Evolutionary conservation across 1,140 invertebrate species (phyloP).

Genomic region (Asobara japonica): DNA sequence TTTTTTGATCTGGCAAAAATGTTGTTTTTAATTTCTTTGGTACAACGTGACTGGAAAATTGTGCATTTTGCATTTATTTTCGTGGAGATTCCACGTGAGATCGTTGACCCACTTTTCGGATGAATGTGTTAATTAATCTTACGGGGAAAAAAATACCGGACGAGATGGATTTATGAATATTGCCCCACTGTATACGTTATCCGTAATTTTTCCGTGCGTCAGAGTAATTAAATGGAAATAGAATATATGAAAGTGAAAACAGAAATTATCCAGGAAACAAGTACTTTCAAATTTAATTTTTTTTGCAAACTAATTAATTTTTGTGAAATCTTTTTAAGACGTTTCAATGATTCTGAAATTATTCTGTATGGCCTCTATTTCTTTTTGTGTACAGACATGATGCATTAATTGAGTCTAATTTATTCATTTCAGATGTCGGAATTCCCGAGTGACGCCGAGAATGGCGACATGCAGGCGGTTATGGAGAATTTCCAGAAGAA

Average conservation of each 20-base stretch:
- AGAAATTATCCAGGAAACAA: neutral
- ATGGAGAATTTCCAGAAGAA: constrained; percentile 64
- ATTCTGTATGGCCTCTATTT: too few species aligned
- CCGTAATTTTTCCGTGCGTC: neutral
- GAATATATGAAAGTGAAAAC: neutral
- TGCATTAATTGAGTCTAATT: constrained; percentile 9
- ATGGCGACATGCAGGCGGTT: constrained; percentile 60
- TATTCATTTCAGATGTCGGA: constrained; percentile 57
- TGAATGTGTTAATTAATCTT: neutral
- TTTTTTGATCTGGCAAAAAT: too few species aligned
- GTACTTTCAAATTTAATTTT: too few species aligned
- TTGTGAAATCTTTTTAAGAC: too few species aligned
- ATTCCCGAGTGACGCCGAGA: constrained; percentile 59
- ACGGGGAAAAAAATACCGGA: neutral
- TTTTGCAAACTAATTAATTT: too few species aligned
- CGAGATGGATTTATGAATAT: neutral
- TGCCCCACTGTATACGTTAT: neutral
- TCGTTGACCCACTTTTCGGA: neutral
- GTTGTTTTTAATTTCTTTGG: too few species aligned
- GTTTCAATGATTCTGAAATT: too few species aligned
- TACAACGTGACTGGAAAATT: too few species aligned
- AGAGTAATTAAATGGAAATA: neutral
- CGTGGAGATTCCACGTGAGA: neutral
- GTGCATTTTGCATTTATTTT: too few species aligned
- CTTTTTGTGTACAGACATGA: neutral